Conservation (phyloP, 2,113 vertebrate genomes). For the Phyllostomus discolor region DNA sequence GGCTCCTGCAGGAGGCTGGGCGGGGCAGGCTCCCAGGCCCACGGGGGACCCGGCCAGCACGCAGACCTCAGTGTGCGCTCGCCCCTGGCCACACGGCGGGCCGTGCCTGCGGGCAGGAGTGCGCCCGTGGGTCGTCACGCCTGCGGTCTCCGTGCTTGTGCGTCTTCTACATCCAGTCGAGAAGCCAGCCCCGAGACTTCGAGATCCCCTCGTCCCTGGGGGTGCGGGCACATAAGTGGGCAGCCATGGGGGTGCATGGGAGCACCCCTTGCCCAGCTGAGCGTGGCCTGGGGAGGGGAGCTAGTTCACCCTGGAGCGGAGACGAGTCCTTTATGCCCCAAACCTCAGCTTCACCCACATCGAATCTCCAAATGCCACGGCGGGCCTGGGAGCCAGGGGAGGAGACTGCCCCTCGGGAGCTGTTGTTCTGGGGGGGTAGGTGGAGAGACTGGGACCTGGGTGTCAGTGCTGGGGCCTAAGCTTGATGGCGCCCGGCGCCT, state of each 20-base stretch:
- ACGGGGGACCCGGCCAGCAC: not conserved
- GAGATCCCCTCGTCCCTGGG: too few relatives aligned
- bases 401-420: not conserved
- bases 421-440: not conserved
- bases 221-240: too few relatives aligned
- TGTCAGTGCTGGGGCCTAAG: not conserved
- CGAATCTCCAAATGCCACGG: not conserved
- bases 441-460: not conserved
- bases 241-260: accelerated
- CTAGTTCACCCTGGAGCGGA: not conserved
- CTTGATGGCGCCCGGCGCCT: not conserved
- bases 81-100: not conserved
- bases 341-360: not conserved
- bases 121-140: not conserved
- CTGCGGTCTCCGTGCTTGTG: not conserved
- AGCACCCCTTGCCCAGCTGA: not conserved
- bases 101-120: too few relatives aligned
- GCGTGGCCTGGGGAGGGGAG: not conserved
- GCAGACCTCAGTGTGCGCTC: not conserved
- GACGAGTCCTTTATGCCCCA: not conserved
- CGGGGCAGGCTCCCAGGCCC: not conserved
- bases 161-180: not conserved
- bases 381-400: not conserved
- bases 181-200: not conserved
- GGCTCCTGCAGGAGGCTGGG: not conserved